Conservation (phyloP, 2,888 invertebrate genomes). For the Torymus texanus region DNA sequence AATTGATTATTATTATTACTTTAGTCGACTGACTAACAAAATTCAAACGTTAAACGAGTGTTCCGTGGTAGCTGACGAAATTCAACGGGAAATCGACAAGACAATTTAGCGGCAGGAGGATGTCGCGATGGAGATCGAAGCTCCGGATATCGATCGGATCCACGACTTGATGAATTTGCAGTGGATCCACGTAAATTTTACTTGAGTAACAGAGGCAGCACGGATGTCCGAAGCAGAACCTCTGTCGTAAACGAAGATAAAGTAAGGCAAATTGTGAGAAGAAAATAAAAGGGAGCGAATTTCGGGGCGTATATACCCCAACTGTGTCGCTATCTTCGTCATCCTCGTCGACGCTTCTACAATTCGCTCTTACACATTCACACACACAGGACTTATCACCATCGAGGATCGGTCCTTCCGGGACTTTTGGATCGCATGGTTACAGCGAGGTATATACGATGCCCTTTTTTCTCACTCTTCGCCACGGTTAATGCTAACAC, state of each 20-base stretch:
- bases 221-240: not conserved
- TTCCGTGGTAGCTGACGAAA: no score
- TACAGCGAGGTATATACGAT: conserved; percentile 45
- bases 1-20: no score
- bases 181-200: conserved; percentile 15
- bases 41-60: no score
- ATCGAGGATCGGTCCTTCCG: conserved; percentile 44
- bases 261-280: not conserved
- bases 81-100: no score
- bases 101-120: not conserved
- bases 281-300: conserved; percentile 1
- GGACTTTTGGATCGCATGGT: conserved; percentile 53
- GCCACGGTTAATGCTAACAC: not conserved
- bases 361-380: conserved; percentile 20
- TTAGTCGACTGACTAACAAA: no score
- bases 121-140: no score
- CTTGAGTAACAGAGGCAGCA: not conserved
- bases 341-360: not conserved
- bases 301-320: not conserved
- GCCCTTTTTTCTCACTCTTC: not conserved
- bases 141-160: no score
- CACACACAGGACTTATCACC: conserved; percentile 28
- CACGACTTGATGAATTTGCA: not conserved
- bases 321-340: not conserved
- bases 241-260: not conserved